Percentiles rank a stretch among this genome's conserved stretches.
phyloP scores from a whole-genome alignment of 2,113 vertebrate species.

The Calyptomena viridis region DNA sequence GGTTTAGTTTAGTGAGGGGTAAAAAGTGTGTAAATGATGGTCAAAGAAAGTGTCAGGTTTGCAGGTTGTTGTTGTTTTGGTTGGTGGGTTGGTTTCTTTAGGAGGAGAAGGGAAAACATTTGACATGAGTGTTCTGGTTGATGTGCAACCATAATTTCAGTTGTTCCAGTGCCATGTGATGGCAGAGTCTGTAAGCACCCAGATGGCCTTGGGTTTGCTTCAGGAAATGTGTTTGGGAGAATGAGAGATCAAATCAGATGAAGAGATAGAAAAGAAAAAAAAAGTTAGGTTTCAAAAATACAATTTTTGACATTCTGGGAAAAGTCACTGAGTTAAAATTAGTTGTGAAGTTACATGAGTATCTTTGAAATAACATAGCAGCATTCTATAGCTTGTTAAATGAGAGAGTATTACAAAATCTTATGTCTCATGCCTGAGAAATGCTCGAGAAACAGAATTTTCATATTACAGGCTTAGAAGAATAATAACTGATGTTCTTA shows the following conservation, averaged over 20 bases:
- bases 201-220: neutral
- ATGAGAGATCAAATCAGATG: neutral
- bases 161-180: neutral
- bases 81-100: neutral
- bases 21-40: neutral
- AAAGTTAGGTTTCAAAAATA: neutral
- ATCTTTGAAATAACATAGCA: neutral
- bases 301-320: neutral
- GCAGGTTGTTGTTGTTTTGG: neutral
- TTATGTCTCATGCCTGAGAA: neutral
- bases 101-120: neutral
- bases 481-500: neutral
- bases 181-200: neutral
- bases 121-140: neutral
- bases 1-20: neutral
- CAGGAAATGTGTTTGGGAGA: neutral
- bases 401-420: neutral
- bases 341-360: neutral
- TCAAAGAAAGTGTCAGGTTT: neutral
- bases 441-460: neutral
- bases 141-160: neutral
- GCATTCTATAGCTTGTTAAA: neutral
- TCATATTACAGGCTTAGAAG: neutral
- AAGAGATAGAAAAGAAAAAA: neutral
- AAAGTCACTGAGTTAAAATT: neutral